Evolutionary conservation across 92 coral and sea anemone genomes (phyloP).

Genomic region (Zoanthus gigantus): DNA sequence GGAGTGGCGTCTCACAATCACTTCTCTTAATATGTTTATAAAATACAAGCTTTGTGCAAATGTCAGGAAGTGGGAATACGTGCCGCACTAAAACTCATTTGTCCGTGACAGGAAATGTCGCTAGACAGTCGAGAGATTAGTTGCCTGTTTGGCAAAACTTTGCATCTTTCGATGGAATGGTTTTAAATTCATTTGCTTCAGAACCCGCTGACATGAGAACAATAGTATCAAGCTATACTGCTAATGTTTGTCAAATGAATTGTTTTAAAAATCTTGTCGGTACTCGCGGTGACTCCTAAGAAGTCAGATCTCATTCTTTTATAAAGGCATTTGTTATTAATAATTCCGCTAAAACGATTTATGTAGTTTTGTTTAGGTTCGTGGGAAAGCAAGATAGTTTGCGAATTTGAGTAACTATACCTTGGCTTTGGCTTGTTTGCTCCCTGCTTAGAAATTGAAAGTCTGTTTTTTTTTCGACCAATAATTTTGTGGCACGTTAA

Average conservation of each 20-base stretch:
- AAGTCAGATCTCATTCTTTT: neutral
- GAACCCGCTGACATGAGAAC: neutral
- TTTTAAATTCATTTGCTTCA: constrained; percentile 22
- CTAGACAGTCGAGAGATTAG: neutral
- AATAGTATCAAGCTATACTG: neutral
- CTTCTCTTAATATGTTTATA: constrained; percentile 17
- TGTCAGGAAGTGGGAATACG: constrained; percentile 32
- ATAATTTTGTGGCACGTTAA: neutral
- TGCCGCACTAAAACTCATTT: neutral
- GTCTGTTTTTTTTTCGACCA: neutral
- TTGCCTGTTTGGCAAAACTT: neutral
- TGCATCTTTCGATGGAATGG: constrained; percentile 15
- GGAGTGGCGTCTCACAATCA: constrained; percentile 35
- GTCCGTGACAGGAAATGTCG: constrained; percentile 25
- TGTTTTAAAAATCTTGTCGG: neutral
- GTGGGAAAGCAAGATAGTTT: neutral
- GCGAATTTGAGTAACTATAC: neutral
- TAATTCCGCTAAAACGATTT: neutral
- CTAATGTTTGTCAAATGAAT: neutral
- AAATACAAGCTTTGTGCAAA: constrained; percentile 4
- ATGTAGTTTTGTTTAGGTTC: neutral
- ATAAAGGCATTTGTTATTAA: constrained; percentile 13
- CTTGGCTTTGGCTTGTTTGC: neutral
- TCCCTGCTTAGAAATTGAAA: neutral
- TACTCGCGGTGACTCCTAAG: neutral